phyloP scores from a whole-genome alignment of 2,113 vertebrate genomes.

The Hydrochoerus hydrochaeris region DNA sequence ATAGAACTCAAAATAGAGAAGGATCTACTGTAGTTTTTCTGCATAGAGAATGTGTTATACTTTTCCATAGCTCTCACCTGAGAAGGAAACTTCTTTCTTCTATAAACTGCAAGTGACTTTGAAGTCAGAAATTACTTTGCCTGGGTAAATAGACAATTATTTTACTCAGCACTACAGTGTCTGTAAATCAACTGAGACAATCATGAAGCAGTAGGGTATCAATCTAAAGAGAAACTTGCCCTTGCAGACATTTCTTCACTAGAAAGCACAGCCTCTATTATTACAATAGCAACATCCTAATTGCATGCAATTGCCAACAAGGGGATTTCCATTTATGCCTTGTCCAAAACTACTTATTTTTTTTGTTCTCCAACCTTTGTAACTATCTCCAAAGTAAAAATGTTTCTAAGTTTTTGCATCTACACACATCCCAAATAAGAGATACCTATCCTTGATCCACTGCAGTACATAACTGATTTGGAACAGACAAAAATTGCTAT shows the following conservation, averaged over 20 bases:
- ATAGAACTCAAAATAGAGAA: not conserved
- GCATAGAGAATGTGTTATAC: conserved; percentile 29
- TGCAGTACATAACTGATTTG: not conserved
- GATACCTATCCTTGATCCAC: not conserved
- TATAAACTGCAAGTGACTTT: conserved; percentile 64
- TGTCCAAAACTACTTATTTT: conserved; percentile 34
- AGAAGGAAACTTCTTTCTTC: conserved; percentile 44
- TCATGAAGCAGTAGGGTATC: conserved; percentile 39
- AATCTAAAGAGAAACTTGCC: conserved; percentile 35
- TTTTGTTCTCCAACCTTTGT: conserved; percentile 1
- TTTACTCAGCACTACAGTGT: conserved; percentile 65
- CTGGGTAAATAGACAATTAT: conserved; percentile 75
- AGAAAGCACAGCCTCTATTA: conserved; percentile 9
- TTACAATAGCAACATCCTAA: conserved; percentile 23
- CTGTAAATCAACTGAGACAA: conserved; percentile 60
- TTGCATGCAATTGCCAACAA: not conserved
- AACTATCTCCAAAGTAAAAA: conserved; percentile 5
- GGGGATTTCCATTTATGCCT: conserved; percentile 36
- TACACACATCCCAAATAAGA: not conserved
- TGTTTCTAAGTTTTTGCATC: not conserved
- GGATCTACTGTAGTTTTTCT: not conserved
- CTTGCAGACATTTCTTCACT: conserved; percentile 34
- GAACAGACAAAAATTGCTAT: not conserved
- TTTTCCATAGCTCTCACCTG: conserved; percentile 42
- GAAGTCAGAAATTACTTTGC: conserved; percentile 69